These are phyloP conservation scores for Rallus limicola DNA, from an alignment of 2,113 vertebrate species.

Conservation along the genomic window DNA sequence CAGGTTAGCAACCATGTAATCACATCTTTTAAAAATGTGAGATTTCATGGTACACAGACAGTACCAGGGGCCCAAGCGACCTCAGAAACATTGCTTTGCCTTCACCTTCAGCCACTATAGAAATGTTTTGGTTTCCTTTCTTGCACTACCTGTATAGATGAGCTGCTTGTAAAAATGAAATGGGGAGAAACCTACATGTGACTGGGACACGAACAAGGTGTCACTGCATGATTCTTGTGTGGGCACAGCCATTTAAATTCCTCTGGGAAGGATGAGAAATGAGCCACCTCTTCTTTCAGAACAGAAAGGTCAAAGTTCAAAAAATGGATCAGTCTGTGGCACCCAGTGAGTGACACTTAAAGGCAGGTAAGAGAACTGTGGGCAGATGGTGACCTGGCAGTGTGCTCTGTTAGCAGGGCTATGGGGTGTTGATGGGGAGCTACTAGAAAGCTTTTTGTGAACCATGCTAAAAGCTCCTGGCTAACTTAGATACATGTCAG, in stretches of 20 bases:
- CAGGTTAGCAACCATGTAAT: background rate
- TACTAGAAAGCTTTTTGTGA: background rate
- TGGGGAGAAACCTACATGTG: background rate
- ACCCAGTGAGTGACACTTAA: fast-evolving
- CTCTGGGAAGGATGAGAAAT: background rate
- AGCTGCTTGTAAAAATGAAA: background rate
- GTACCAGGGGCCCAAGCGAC: background rate
- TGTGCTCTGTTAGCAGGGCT: background rate
- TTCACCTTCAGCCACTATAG: background rate
- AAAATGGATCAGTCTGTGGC: background rate
- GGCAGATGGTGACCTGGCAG: background rate
- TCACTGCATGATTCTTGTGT: background rate
- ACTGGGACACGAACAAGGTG: background rate
- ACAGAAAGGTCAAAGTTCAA: background rate
- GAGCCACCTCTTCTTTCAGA: background rate
- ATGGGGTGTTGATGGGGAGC: background rate
- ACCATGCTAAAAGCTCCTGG: background rate
- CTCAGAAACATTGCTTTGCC: background rate
- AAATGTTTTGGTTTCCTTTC: background rate
- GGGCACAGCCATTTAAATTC: background rate
- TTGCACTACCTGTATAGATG: background rate
- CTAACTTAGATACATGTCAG: background rate
- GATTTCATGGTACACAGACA: background rate
- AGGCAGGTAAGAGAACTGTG: background rate
- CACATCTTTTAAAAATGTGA: background rate